Evolutionary conservation across 2,888 invertebrate genomes (phyloP).

Genomic region (Marasmarcha lunaedactyla): DNA sequence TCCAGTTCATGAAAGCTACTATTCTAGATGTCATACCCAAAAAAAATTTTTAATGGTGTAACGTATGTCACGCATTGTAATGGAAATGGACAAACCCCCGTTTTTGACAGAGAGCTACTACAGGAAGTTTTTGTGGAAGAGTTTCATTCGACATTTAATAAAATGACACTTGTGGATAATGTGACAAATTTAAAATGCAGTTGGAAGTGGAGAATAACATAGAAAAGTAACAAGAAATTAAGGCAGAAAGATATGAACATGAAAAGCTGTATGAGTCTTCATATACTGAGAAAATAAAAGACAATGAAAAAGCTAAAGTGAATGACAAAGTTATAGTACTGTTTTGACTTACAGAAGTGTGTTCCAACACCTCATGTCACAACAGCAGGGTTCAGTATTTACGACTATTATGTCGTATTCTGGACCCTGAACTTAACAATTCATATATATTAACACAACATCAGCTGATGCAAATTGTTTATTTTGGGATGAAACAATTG

Average conservation of each 20-base stretch:
- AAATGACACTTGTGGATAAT: constrained; percentile 4
- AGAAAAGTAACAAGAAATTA: constrained; percentile 9
- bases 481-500: constrained; percentile 14
- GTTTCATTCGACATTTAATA: not conserved
- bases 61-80: constrained; percentile 5
- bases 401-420: constrained; percentile 7
- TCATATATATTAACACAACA: constrained; percentile 13
- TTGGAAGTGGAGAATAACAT: constrained; percentile 8
- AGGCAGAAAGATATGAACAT: constrained; percentile 11
- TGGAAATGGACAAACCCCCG: constrained; percentile 4
- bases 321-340: constrained; percentile 10
- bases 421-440: constrained; percentile 10
- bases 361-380: constrained; percentile 10
- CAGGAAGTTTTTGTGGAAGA: constrained; percentile 2
- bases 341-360: constrained; percentile 11
- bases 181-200: constrained; percentile 7
- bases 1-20: constrained; percentile 2
- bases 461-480: constrained; percentile 14
- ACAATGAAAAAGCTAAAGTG: constrained; percentile 11
- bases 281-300: constrained; percentile 12
- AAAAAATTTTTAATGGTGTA: constrained; percentile 4
- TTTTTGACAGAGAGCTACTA: constrained; percentile 5
- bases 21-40: constrained; percentile 5
- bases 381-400: constrained; percentile 8
- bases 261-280: constrained; percentile 11